Evolutionary conservation across 2,113 vertebrate species (phyloP).

Genomic region (Saccopteryx bilineata): DNA sequence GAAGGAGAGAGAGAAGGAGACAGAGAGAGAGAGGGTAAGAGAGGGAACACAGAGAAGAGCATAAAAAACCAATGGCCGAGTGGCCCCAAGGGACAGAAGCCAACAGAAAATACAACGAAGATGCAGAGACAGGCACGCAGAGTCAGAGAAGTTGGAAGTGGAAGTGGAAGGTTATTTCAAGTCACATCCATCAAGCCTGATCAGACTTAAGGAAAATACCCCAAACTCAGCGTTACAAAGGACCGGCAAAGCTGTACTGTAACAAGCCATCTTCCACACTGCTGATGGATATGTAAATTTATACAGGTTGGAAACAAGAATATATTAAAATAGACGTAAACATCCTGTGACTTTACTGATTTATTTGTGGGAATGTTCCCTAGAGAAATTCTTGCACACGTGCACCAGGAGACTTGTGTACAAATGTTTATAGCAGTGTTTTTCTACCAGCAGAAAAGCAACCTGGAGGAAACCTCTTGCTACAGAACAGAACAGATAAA

Average conservation of each 20-base stretch:
- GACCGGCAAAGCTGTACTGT: background rate
- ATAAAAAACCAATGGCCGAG: background rate
- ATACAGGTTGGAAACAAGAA: background rate
- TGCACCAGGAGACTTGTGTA: background rate
- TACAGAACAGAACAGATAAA: background rate
- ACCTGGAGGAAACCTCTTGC: background rate
- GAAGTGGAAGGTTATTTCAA: background rate
- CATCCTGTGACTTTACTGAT: background rate
- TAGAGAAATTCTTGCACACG: background rate
- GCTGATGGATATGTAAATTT: background rate
- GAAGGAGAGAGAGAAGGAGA: background rate
- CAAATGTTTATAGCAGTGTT: background rate
- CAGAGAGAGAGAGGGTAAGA: background rate
- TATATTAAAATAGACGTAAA: background rate
- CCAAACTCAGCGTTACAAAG: background rate
- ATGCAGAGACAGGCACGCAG: background rate
- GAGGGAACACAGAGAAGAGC: background rate
- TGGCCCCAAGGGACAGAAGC: rapidly evolving
- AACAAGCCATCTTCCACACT: background rate
- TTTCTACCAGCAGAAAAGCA: background rate
- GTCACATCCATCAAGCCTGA: background rate
- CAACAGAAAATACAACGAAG: background rate
- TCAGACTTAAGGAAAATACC: background rate
- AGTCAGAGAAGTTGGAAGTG: background rate
- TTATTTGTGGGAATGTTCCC: background rate